Evolutionary conservation across 2,888 invertebrate species (phyloP), one percentile per base, ranked within the genome.

Genomic region (Liodrosophila aerea): DNA sequence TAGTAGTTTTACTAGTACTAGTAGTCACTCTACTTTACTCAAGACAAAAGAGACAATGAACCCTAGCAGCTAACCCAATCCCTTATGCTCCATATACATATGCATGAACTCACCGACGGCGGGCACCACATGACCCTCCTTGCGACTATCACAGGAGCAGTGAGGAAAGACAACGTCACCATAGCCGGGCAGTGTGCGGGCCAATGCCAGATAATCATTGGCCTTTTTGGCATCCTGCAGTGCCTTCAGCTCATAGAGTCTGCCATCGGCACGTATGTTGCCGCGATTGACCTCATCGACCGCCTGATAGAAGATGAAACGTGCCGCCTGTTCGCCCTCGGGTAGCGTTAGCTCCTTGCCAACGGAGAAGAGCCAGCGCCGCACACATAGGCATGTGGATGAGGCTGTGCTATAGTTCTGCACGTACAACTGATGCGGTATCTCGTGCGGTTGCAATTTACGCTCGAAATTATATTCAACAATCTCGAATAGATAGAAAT

Each of bases 371-470:
- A 97, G 90, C 97, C 97, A 97, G 89, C 95, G 95, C 64, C 96
- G 92, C 40, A 99, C 92, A 62, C 95, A 93, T 40, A 99, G 92
- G 88, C 99, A 99, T 43, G 97, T 97, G 73, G 97, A 96, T 31
- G 97, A 97, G 30, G 99, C 98, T 8, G 99, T 99, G 71, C 97
- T 97, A 89, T 99, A 99, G 91, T 99, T 99, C 91, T 99, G 98
- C 81, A 99, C 98, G 91, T 99, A 99, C 69, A 99, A 92, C 84
- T 97, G 96, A 91, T 99, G 99, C 0, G 99, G 99, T 78, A 97
- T 96, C 91, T 99, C 99, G 89, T 95, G 94, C 0, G 96, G 94
- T 82, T 96, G 96, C 62, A 99, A 91, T 91, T 98, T 98, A 52
- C 99, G 93, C 89, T 98, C 98, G 91, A 98, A 98, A 91, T 97